Base-by-base conservation (phyloP, 1,140 invertebrate genomes). In the Drepana arcuata region DNA sequence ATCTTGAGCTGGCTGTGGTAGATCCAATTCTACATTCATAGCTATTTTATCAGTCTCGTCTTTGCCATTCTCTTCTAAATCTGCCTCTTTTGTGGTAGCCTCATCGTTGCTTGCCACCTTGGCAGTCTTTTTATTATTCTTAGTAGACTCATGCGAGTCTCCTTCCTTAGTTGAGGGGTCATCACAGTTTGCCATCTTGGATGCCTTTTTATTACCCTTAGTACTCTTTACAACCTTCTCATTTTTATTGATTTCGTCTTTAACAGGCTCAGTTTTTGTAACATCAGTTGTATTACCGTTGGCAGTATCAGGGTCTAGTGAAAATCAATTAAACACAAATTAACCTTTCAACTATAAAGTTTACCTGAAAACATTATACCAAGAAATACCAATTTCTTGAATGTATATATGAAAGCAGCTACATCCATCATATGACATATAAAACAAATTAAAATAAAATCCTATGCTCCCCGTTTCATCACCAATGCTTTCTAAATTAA, bases 1-100 rank as follows among this genome's bases (percentile, higher is more conserved):
- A 14, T 31, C 34, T 21, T 36, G 26, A 1, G 25, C 14, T 16
- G 2, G 4, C 4, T 26, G 6, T 26, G 24, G 2, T 26, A 7
- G 52, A 42, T 69, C 65, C 34, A 64, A 44, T 46, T 77, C 68
- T 56, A 62, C 41, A 45, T 62, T n/a, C n/a, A n/a, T 61, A 56
- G 50, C 70, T 60, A 69, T 43, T 61, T 71, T 77, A 67, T 78
- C 73, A 78, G 72, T 73, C 72, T 81, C 77, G 63, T 73, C 63
- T 70, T 70, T 74, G 57, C 70, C 72, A 68, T 78, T 81, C 61
- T 73, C 72, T 65, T 62, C 60, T 53, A 68, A 64, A 47, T 73
- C 68, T 33, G 41, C 36, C 32, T 66, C 58, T 48, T 71, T 69
- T 25, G 54, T 27, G 48, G 42, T 54, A 14, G 41, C 26, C 41